phyloP scores from a whole-genome alignment of 2,797 vertebrate species.

The Trachurus trachurus region DNA sequence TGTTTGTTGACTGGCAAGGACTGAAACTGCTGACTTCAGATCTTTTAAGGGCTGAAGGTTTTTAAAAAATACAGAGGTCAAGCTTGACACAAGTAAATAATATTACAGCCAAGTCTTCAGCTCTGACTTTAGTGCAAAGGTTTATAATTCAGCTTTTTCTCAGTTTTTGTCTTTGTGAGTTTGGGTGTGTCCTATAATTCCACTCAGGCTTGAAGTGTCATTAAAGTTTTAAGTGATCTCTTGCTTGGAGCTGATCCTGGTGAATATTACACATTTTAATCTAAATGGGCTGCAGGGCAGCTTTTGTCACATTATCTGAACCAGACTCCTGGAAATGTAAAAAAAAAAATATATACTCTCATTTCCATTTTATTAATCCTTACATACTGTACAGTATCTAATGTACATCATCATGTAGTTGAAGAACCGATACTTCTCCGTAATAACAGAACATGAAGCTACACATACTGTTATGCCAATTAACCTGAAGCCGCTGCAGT shows the following conservation, averaged over 20 bases:
- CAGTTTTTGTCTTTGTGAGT: background rate
- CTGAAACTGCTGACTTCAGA: conserved; percentile 5
- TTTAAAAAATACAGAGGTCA: conserved; percentile 11
- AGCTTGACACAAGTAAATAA: background rate
- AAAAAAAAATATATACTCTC: background rate
- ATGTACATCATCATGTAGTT: background rate
- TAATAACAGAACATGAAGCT: too few species aligned
- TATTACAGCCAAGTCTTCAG: background rate
- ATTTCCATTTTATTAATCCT: background rate
- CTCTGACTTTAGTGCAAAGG: background rate
- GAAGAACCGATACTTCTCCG: too few species aligned
- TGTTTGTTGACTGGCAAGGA: background rate
- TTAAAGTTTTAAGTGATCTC: conserved; percentile 26
- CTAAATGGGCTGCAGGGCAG: background rate
- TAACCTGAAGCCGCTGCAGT: background rate
- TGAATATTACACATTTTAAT: conserved; percentile 18
- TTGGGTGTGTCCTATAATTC: conserved; percentile 9
- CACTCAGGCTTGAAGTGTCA: conserved; percentile 21
- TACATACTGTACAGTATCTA: background rate
- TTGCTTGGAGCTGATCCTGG: conserved; percentile 16
- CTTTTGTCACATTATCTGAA: background rate
- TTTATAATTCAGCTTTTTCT: background rate
- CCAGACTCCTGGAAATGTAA: background rate
- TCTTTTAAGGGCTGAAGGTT: conserved; percentile 12
- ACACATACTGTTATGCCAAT: background rate